phyloP scores from a whole-genome alignment of 64 coral and sea anemone genomes.

The Montipora efflorescens region DNA sequence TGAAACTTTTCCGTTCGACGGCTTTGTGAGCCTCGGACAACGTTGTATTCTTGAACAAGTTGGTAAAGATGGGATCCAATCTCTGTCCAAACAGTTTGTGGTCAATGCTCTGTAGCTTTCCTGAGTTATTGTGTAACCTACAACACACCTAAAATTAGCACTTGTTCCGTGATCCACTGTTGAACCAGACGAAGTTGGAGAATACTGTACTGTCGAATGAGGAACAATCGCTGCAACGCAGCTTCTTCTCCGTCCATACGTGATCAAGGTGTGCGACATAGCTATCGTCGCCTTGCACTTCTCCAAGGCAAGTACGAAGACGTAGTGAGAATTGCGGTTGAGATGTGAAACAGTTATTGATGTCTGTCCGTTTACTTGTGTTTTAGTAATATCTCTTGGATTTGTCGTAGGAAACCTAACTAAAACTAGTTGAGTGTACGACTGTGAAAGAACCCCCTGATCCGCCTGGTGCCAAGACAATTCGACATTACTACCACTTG shows the following conservation, averaged over 20 bases:
- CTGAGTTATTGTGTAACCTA: neutral
- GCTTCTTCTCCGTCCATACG: neutral
- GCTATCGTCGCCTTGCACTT: slow-evolving; percentile 39
- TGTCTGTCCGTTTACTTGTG: neutral
- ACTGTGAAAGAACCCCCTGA: neutral
- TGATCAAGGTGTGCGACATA: neutral
- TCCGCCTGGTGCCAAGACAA: slow-evolving; percentile 22
- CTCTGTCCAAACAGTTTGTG: neutral
- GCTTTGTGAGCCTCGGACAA: neutral
- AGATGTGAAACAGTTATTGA: slow-evolving; percentile 3
- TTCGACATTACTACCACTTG: neutral
- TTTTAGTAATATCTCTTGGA: neutral
- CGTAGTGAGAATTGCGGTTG: neutral
- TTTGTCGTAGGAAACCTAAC: neutral
- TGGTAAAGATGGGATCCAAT: slow-evolving; percentile 13
- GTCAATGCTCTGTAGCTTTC: neutral
- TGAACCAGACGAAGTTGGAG: neutral
- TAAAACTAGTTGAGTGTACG: neutral
- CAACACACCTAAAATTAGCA: neutral
- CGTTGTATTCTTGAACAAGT: neutral
- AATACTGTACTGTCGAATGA: neutral
- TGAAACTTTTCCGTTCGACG: slow-evolving; percentile 21
- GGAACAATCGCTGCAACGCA: neutral
- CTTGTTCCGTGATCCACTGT: slow-evolving; percentile 24
- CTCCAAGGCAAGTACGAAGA: slow-evolving; percentile 19